phyloP scores from a whole-genome alignment of 2,888 invertebrate genomes.

The Protodeltote pygarga region DNA sequence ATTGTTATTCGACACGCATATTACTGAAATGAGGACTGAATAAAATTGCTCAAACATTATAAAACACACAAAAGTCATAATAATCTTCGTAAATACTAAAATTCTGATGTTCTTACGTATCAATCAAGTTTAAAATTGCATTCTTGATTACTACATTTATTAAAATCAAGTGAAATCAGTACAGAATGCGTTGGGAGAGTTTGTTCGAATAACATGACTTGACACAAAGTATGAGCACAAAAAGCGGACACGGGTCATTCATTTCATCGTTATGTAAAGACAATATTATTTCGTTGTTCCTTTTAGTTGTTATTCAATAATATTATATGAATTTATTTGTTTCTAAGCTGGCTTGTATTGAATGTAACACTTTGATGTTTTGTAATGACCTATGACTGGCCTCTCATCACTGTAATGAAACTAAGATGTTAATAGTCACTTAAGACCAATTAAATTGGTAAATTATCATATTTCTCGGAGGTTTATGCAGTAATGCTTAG shows the following conservation, averaged over 20 bases:
- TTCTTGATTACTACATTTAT: conserved; percentile 42
- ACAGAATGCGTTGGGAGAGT: conserved; percentile 46
- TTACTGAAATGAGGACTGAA: conserved; percentile 42
- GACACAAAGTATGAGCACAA: conserved; percentile 51
- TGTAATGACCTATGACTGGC: no score
- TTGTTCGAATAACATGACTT: conserved; percentile 55
- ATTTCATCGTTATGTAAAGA: conserved; percentile 41
- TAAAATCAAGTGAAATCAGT: conserved; percentile 57
- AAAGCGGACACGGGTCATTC: conserved; percentile 46
- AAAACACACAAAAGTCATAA: conserved; percentile 31
- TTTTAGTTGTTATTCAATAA: conserved; percentile 32
- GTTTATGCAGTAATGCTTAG: no score
- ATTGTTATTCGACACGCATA: conserved; percentile 46
- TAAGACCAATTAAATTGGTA: no score
- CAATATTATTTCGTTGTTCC: conserved; percentile 40
- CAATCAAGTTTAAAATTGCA: conserved; percentile 41
- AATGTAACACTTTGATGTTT: no score
- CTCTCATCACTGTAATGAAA: no score
- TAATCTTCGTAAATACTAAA: conserved; percentile 26
- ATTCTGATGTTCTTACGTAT: conserved; percentile 24
- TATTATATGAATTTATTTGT: conserved; percentile 4
- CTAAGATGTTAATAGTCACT: no score
- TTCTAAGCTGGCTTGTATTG: no score
- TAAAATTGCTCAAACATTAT: conserved; percentile 39
- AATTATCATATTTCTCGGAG: no score